A percentile compares a stretch with the other conserved stretches of the same genome.
Evolutionary conservation across 2,113 vertebrate species (phyloP).

Genomic region (Podilymbus podiceps): DNA sequence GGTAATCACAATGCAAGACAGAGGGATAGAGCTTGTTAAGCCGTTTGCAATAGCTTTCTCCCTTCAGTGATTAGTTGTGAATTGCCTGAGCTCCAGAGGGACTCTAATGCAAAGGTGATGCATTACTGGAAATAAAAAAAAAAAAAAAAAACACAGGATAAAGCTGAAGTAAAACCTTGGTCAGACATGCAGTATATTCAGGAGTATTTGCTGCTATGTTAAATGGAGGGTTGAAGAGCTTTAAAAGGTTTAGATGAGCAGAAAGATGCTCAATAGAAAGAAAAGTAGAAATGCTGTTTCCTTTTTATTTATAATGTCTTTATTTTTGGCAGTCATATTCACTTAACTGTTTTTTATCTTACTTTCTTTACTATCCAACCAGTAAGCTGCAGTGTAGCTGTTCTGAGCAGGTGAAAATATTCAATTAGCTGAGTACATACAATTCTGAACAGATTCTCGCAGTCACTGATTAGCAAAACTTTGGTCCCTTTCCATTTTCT

Average conservation of each 20-base stretch:
- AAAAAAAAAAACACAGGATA: neutral
- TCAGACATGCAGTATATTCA: neutral
- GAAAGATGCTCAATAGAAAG: neutral
- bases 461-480: conserved; percentile 1
- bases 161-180: neutral
- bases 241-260: neutral
- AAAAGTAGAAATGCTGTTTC: neutral
- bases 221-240: neutral
- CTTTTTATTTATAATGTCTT: neutral
- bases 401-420: neutral
- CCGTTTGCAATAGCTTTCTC: neutral
- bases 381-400: neutral
- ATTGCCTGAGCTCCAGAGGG: neutral
- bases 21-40: conserved; percentile 1
- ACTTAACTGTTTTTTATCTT: neutral
- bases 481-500: neutral
- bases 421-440: neutral
- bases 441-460: neutral
- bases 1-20: conserved; percentile 9
- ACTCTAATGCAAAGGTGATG: neutral
- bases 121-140: neutral
- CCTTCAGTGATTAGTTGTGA: neutral
- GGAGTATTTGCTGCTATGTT: neutral
- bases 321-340: neutral
- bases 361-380: neutral